Percentiles rank a stretch among this genome's conserved stretches.
These are phyloP conservation scores for Hormaphis cornu DNA, from an alignment of 1,140 invertebrate genomes.

Conservation along the genomic window DNA sequence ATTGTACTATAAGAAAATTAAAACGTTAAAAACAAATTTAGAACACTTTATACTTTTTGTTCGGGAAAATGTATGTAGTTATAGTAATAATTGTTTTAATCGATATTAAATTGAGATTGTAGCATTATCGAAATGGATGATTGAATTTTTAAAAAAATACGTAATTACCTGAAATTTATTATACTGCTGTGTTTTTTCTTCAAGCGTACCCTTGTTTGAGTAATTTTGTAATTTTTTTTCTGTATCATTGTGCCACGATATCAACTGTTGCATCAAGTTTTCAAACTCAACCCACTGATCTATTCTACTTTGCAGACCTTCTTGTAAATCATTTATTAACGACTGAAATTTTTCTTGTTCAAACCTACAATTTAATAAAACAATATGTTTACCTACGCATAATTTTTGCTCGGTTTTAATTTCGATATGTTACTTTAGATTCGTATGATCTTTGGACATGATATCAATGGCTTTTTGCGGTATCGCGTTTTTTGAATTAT, in stretches of 20 bases:
- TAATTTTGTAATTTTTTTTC: conserved; percentile 83
- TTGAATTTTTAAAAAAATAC: too few species aligned
- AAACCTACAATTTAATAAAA: conserved; percentile 43
- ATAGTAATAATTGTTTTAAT: too few species aligned
- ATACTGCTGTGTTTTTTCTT: conserved; percentile 83
- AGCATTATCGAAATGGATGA: too few species aligned
- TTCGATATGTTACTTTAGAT: conserved; percentile 14
- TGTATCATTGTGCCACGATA: conserved; percentile 74
- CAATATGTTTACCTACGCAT: too few species aligned
- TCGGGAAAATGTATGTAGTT: too few species aligned
- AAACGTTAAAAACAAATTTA: too few species aligned
- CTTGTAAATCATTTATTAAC: conserved; percentile 62
- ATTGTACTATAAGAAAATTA: too few species aligned
- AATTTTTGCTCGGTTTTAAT: too few species aligned
- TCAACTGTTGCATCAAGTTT: conserved; percentile 67
- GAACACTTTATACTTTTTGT: too few species aligned
- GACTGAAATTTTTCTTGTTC: conserved; percentile 75
- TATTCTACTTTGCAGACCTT: conserved; percentile 70
- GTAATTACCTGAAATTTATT: conserved; percentile 72
- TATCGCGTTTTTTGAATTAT: conserved; percentile 4
- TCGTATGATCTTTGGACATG: conserved; percentile 7
- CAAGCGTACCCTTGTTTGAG: conserved; percentile 66
- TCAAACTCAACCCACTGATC: conserved; percentile 89
- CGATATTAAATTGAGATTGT: too few species aligned
- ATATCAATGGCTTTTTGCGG: conserved; percentile 2